phyloP scores from a whole-genome alignment of 2,113 vertebrate species.

The Crypturellus undulatus region DNA sequence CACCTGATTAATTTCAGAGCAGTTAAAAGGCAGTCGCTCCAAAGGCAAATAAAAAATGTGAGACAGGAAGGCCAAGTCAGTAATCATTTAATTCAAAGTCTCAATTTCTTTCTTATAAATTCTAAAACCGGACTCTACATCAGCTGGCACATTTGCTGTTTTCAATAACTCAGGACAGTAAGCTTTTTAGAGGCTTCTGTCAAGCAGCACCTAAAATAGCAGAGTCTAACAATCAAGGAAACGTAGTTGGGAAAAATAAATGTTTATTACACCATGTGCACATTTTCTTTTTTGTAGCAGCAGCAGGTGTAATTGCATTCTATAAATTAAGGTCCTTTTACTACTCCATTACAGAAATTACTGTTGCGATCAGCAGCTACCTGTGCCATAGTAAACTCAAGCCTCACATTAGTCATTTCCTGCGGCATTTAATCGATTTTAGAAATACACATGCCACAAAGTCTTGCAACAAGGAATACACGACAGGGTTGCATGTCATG shows the following conservation, averaged over 20 bases:
- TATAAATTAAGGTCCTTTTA: background rate
- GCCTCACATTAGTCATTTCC: background rate
- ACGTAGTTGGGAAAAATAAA: background rate
- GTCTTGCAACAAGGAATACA: background rate
- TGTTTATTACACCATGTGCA: background rate
- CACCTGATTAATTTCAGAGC: slow-evolving; percentile 48
- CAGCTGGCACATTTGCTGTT: background rate
- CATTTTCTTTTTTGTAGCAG: background rate
- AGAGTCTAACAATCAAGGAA: background rate
- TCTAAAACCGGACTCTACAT: background rate
- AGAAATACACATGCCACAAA: background rate
- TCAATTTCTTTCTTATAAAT: background rate
- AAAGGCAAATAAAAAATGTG: background rate
- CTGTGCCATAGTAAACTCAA: background rate
- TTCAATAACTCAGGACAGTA: background rate
- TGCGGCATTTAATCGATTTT: background rate
- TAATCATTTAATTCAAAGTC: background rate
- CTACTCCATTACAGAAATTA: background rate
- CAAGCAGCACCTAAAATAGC: background rate
- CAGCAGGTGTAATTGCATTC: fast-evolving
- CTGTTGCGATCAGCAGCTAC: background rate
- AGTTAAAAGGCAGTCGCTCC: slow-evolving; percentile 27
- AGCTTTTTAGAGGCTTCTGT: background rate
- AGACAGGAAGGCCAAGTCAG: background rate
- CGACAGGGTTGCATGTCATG: background rate